A percentile compares a stretch with the other conserved stretches of the same genome.
phyloP scores from a whole-genome alignment of 2,888 invertebrate species.

The Epistrophe eligans region DNA sequence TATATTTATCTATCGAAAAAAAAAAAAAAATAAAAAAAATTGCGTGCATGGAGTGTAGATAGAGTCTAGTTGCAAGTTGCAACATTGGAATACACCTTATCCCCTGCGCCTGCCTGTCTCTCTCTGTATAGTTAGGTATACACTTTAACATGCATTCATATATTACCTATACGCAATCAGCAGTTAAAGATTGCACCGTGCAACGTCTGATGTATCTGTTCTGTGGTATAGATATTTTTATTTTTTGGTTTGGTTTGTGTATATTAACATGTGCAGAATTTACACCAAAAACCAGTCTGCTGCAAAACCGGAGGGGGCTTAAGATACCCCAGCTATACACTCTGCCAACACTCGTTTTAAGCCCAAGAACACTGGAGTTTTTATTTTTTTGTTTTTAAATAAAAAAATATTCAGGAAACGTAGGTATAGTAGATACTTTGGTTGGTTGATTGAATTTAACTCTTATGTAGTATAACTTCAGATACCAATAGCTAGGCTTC shows the following conservation, averaged over 20 bases:
- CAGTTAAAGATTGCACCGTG: slow-evolving; percentile 29
- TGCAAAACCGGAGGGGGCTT: not conserved
- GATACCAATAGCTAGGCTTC: slow-evolving; percentile 10
- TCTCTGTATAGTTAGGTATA: no score
- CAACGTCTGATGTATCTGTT: slow-evolving; percentile 9
- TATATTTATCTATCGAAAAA: not conserved
- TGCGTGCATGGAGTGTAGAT: slow-evolving; percentile 37
- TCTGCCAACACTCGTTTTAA: slow-evolving; percentile 41
- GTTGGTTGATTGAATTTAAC: slow-evolving; percentile 40
- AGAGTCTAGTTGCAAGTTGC: slow-evolving; percentile 40
- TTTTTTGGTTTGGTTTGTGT: slow-evolving; percentile 1
- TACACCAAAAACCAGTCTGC: slow-evolving; percentile 36
- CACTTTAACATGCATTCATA: not conserved
- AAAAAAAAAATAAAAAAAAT: slow-evolving; percentile 16
- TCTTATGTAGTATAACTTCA: not conserved
- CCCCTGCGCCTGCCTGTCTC: not conserved
- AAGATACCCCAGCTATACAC: slow-evolving; percentile 3
- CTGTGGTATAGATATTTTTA: slow-evolving; percentile 24
- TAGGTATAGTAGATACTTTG: slow-evolving; percentile 50
- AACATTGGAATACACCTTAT: slow-evolving; percentile 42
- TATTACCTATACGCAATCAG: slow-evolving; percentile 44
- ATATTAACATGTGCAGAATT: slow-evolving; percentile 55
- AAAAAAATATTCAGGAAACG: slow-evolving; percentile 69
- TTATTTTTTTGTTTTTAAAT: slow-evolving; percentile 32
- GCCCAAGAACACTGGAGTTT: slow-evolving; percentile 63